These are phyloP conservation scores for Cyprinus carpio DNA, from an alignment of 2,113 vertebrate species.

Conservation along the genomic window DNA sequence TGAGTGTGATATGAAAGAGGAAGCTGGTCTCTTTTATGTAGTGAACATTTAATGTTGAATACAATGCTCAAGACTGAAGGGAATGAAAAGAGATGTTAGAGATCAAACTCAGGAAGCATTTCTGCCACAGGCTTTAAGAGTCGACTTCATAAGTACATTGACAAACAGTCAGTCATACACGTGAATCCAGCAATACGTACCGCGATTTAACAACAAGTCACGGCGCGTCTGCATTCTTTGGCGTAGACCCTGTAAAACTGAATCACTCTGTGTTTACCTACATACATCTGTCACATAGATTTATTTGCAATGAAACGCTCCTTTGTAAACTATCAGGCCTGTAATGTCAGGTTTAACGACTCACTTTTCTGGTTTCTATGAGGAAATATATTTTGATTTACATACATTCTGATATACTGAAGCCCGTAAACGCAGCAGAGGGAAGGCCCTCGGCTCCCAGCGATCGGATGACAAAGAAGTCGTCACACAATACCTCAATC, in stretches of 20 bases:
- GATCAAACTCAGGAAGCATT: background rate
- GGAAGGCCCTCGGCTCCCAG: background rate
- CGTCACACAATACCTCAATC: constrained; percentile 23
- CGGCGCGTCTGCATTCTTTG: background rate
- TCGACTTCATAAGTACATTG: background rate
- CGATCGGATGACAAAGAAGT: constrained; percentile 17
- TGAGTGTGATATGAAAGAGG: background rate
- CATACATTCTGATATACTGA: too few species aligned
- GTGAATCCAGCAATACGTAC: background rate
- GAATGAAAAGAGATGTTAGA: background rate
- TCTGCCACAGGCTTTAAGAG: background rate
- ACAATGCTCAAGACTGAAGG: background rate
- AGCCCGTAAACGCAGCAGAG: background rate
- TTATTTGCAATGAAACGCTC: background rate
- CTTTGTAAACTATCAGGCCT: constrained; percentile 22
- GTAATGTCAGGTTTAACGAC: background rate
- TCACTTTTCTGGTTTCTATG: background rate
- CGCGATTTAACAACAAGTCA: background rate
- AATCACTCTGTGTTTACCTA: background rate
- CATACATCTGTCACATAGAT: background rate
- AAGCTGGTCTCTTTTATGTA: background rate
- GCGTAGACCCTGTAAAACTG: background rate
- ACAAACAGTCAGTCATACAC: background rate
- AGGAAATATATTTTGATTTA: background rate
- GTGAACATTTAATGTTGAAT: background rate